Evolutionary conservation across 2,888 invertebrate species (phyloP).

Genomic region (Erebia ligea): DNA sequence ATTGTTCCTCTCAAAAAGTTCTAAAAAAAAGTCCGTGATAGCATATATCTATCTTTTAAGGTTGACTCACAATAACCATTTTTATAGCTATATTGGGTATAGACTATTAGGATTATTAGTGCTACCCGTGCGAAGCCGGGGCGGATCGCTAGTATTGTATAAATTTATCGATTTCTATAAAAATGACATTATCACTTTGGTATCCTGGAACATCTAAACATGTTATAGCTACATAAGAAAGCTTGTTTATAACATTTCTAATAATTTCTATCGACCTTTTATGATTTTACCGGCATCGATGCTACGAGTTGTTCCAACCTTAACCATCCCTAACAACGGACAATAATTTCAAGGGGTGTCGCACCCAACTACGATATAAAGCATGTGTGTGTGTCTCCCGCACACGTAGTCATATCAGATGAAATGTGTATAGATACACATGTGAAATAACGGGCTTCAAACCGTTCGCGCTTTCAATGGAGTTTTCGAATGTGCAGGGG

Average conservation of each 20-base stretch:
- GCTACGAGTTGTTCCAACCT: conserved; percentile 32
- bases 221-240: no score
- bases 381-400: conserved; percentile 49
- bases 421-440: conserved; percentile 45
- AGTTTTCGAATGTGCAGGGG: conserved; percentile 51
- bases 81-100: no score
- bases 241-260: background rate
- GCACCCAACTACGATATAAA: conserved; percentile 53
- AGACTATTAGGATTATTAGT: no score
- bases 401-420: conserved; percentile 50
- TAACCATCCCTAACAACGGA: conserved; percentile 43
- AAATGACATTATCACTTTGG: no score
- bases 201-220: no score
- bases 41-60: no score
- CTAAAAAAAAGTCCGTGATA: no score
- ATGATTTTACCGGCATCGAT: conserved; percentile 38
- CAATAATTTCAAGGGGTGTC: conserved; percentile 68
- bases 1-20: no score
- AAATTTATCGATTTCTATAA: no score
- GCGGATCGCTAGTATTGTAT: no score
- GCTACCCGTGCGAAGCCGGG: no score
- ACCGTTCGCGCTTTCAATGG: conserved; percentile 61
- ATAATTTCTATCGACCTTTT: background rate
- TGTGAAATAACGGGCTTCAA: conserved; percentile 49
- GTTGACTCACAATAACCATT: no score